Conservation (phyloP, 2,113 vertebrate genomes). For the Anhinga anhinga region DNA sequence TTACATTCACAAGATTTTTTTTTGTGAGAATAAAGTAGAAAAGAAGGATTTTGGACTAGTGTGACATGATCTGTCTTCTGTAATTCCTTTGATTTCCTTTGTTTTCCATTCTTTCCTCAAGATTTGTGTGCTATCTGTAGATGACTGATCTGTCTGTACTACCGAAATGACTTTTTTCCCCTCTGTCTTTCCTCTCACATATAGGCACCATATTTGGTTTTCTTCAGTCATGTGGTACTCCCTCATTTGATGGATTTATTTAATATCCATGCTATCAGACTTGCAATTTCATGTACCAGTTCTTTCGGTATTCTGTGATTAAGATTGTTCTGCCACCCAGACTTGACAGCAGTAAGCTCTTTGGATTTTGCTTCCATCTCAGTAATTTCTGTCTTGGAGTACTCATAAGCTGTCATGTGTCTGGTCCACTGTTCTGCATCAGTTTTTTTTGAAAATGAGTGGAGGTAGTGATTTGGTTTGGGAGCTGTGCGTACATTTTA, state of each 20-base stretch:
- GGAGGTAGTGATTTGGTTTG: not conserved
- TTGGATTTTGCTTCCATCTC: conserved; percentile 37
- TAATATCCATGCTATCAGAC: conserved; percentile 59
- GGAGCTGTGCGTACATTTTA: not conserved
- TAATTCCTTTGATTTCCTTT: conserved; percentile 25
- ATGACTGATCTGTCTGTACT: conserved; percentile 6
- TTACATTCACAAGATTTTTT: not conserved
- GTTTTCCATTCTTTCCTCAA: not conserved
- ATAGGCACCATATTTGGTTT: conserved; percentile 11
- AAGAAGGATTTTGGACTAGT: not conserved
- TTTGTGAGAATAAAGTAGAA: not conserved
- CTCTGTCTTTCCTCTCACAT: not conserved
- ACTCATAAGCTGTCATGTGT: not conserved
- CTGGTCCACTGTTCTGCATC: not conserved
- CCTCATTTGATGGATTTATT: conserved; percentile 63
- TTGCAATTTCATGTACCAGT: conserved; percentile 48
- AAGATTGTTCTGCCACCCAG: conserved; percentile 31
- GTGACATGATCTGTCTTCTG: not conserved
- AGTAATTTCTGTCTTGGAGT: conserved; percentile 16
- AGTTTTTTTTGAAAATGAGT: not conserved
- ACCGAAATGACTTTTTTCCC: not conserved
- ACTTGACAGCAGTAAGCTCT: conserved; percentile 41
- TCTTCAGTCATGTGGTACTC: not conserved
- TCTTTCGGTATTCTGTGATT: not conserved
- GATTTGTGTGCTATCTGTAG: not conserved